Conservation (phyloP, 2,113 vertebrate species). For the Raja brachyura region DNA sequence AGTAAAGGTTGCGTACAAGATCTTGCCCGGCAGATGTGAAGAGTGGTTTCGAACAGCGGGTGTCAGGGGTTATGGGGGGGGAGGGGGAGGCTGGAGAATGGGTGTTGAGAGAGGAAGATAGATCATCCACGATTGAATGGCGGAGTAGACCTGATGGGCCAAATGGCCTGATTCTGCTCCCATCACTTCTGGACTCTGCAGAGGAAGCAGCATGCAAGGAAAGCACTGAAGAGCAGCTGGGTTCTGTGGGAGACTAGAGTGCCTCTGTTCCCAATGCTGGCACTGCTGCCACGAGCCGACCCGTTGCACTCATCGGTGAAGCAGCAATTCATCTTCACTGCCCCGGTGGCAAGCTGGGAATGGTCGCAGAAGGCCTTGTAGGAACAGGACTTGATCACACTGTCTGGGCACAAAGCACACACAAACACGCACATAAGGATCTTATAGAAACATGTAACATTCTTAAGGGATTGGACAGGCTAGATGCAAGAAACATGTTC, state of each 20-base stretch:
- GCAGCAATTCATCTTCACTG: slow-evolving; percentile 65
- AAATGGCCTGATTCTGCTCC: too few species aligned
- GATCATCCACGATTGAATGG: too few species aligned
- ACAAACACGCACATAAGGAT: too few species aligned
- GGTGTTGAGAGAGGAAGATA: too few species aligned
- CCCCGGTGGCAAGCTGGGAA: slow-evolving; percentile 52
- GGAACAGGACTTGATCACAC: slow-evolving; percentile 69
- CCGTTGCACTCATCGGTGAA: slow-evolving; percentile 71
- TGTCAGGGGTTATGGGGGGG: too few species aligned
- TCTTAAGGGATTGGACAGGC: too few species aligned
- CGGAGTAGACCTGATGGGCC: too few species aligned
- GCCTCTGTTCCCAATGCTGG: slow-evolving; percentile 45
- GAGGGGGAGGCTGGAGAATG: too few species aligned
- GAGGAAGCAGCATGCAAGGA: slow-evolving; percentile 51
- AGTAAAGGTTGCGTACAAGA: not conserved
- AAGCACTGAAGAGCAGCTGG: slow-evolving; percentile 48
- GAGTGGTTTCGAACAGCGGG: too few species aligned
- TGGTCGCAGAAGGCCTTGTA: slow-evolving; percentile 77
- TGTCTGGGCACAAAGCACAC: slow-evolving; percentile 56
- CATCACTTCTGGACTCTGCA: slow-evolving; percentile 34
- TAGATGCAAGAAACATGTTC: too few species aligned
- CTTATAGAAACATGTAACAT: too few species aligned
- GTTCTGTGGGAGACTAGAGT: slow-evolving; percentile 43
- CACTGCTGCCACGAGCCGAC: slow-evolving; percentile 50
- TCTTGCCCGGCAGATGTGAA: not conserved